A percentile compares a stretch with the other conserved stretches of the same genome.
phyloP scores from a whole-genome alignment of 2,797 vertebrate species.

The Acridotheres tristis region DNA sequence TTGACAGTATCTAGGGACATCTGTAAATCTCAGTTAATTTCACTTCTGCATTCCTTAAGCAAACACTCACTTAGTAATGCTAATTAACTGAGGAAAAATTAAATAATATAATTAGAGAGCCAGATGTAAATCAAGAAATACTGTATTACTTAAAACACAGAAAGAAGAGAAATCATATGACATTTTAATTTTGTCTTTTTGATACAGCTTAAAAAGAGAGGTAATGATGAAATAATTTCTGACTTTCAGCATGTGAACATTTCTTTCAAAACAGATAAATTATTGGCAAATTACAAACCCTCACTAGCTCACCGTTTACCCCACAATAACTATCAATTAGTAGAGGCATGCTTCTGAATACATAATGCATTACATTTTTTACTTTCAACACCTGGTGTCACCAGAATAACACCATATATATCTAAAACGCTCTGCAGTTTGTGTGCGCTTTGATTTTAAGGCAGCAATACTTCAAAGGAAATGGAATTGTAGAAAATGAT shows the following conservation, averaged over 20 bases:
- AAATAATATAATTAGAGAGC: not conserved
- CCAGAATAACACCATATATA: constrained; percentile 50
- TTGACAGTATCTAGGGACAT: not conserved
- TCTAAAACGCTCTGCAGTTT: not conserved
- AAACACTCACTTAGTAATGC: not conserved
- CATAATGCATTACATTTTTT: constrained; percentile 58
- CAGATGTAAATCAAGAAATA: not conserved
- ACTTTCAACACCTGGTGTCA: constrained; percentile 72
- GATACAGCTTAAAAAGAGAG: not conserved
- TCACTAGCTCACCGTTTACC: not conserved
- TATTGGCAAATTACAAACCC: not conserved
- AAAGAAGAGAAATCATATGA: not conserved
- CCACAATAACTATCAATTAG: not conserved
- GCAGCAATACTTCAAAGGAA: not conserved
- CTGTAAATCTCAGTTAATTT: constrained; percentile 11
- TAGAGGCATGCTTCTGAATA: constrained; percentile 26
- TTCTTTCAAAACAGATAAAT: not conserved
- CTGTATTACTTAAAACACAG: not conserved
- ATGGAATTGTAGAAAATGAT: not conserved
- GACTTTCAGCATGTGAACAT: not conserved
- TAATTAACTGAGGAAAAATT: constrained; percentile 14
- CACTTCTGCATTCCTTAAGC: not conserved
- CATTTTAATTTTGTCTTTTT: not conserved
- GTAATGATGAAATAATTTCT: not conserved
- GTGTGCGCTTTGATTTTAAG: not conserved